Evolutionary conservation across 92 coral and sea anemone genomes (phyloP).

Genomic region (Zoanthus sansibaricus): DNA sequence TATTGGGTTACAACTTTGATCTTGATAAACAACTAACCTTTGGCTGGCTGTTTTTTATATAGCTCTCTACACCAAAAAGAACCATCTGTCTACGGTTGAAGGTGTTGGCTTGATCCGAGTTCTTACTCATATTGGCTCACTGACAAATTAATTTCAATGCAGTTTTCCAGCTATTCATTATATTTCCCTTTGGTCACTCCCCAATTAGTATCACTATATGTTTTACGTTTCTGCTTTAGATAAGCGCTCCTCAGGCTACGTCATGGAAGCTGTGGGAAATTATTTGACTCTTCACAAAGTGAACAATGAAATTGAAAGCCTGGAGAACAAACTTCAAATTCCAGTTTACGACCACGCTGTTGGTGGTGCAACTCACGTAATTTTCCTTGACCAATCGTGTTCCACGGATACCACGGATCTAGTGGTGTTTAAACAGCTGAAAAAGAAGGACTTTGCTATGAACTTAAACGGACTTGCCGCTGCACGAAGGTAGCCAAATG

Average conservation of each 20-base stretch:
- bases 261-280: constrained; percentile 73
- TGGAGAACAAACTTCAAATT: constrained; percentile 59
- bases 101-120: no score
- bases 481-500: neutral
- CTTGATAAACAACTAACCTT: no score
- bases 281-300: constrained; percentile 72
- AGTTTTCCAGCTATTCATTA: no score
- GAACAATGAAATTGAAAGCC: constrained; percentile 69
- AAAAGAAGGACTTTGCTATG: constrained; percentile 69
- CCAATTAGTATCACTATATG: neutral
- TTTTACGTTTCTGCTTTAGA: constrained; percentile 27
- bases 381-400: constrained; percentile 65
- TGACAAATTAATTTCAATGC: no score
- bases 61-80: no score
- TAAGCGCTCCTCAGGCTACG: constrained; percentile 62
- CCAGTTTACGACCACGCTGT: constrained; percentile 76
- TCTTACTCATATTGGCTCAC: no score
- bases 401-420: constrained; percentile 12
- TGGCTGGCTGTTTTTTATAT: no score
- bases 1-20: no score
- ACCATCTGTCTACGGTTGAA: no score
- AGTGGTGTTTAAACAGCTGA: constrained; percentile 57
- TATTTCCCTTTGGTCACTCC: no score
- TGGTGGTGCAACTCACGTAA: constrained; percentile 65
- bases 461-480: constrained; percentile 18